phyloP scores from a whole-genome alignment of 92 coral and sea anemone species.

The Siderastrea radians region DNA sequence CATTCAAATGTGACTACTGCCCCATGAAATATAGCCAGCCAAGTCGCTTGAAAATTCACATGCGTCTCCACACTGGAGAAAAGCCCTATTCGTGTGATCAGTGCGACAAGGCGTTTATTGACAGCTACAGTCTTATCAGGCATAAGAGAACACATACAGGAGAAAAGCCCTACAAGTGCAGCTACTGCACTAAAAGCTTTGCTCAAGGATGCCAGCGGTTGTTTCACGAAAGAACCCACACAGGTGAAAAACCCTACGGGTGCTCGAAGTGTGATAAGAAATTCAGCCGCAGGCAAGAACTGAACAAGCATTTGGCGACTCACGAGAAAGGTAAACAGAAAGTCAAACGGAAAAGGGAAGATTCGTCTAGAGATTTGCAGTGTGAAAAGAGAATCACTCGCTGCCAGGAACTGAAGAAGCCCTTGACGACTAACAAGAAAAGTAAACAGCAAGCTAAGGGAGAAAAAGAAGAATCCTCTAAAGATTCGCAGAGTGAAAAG shows the following conservation, averaged over 20 bases:
- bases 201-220: slow-evolving; percentile 25
- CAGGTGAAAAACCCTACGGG: slow-evolving; percentile 50
- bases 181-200: slow-evolving; percentile 51
- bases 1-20: slow-evolving; percentile 41
- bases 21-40: slow-evolving; percentile 7
- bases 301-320: slow-evolving; percentile 3
- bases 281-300: slow-evolving; percentile 31
- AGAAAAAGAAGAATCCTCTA: neutral
- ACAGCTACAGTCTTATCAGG: slow-evolving; percentile 7
- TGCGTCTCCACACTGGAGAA: slow-evolving; percentile 28
- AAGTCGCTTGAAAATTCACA: slow-evolving; percentile 4
- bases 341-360: neutral
- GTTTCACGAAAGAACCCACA: slow-evolving; percentile 43
- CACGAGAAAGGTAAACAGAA: slow-evolving; percentile 6
- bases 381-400: neutral
- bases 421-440: neutral
- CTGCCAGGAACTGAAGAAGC: neutral
- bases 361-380: neutral
- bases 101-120: slow-evolving; percentile 33
- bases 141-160: slow-evolving; percentile 42
- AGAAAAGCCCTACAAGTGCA: slow-evolving; percentile 48
- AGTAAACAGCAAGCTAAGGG: neutral
- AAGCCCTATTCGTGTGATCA: slow-evolving; percentile 13
- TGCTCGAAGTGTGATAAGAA: slow-evolving; percentile 48
- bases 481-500: slow-evolving; percentile 18